Percentiles rank a stretch among this genome's conserved stretches.
Evolutionary conservation across 2,113 vertebrate species (phyloP).

Genomic region (Thinocorus orbignyianus): DNA sequence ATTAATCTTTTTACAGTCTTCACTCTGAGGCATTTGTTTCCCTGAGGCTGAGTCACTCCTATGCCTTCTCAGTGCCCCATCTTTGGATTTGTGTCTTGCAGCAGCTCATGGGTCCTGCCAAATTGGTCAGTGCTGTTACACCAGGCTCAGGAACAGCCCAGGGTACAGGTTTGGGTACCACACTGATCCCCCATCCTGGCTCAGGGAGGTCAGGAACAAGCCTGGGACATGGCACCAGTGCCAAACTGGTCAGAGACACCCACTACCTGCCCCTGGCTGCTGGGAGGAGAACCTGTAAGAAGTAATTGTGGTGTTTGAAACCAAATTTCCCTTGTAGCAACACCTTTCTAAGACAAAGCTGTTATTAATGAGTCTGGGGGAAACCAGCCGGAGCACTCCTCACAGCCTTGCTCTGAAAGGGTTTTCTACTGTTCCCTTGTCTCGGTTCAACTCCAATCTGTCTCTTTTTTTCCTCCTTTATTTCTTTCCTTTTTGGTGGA

Average conservation of each 20-base stretch:
- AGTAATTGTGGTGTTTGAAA: background rate
- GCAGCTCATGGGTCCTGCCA: background rate
- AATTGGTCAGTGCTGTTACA: rapidly evolving
- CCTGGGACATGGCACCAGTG: background rate
- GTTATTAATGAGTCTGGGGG: background rate
- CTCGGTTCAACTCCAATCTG: background rate
- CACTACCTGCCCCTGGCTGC: background rate
- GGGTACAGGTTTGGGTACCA: rapidly evolving
- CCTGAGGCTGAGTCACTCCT: background rate
- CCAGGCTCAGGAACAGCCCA: background rate
- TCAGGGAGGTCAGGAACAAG: background rate
- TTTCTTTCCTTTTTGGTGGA: background rate
- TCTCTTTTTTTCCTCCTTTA: background rate
- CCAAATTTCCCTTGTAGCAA: background rate
- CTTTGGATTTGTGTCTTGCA: background rate
- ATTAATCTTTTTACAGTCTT: background rate
- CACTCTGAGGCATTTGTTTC: background rate
- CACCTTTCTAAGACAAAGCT: background rate
- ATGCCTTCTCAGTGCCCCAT: background rate
- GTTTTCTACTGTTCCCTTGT: background rate
- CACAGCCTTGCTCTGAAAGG: rapidly evolving
- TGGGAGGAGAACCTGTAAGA: background rate
- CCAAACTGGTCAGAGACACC: background rate
- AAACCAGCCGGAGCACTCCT: background rate
- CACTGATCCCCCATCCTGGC: background rate